Conservation (phyloP, 2,113 vertebrate species). For the Leucosticte australis region DNA sequence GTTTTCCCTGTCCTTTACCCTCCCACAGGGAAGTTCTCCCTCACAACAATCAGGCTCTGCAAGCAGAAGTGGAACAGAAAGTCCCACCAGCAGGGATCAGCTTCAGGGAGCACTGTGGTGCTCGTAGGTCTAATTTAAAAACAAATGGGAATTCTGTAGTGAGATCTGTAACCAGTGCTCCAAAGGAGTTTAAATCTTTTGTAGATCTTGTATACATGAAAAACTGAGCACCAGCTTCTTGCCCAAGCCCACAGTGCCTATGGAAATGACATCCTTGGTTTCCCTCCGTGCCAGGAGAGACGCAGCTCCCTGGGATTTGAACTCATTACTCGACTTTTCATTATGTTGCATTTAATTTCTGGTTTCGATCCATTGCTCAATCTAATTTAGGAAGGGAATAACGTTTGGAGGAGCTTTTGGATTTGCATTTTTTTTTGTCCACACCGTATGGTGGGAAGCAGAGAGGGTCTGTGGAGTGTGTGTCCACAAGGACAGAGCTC, state of each 20-base stretch:
- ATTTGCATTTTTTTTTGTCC: background rate
- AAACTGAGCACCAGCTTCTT: background rate
- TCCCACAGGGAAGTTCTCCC: background rate
- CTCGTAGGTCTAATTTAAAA: background rate
- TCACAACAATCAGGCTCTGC: background rate
- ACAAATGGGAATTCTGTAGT: background rate
- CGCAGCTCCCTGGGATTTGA: background rate
- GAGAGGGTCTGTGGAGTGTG: accelerated
- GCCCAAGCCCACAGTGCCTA: accelerated
- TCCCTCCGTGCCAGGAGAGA: background rate
- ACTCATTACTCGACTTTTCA: background rate
- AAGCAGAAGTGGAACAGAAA: background rate
- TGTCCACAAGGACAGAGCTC: background rate
- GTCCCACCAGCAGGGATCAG: background rate
- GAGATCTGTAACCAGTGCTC: background rate
- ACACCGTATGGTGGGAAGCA: accelerated
- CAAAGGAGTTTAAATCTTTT: background rate
- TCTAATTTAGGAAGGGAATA: background rate
- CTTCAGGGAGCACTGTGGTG: background rate
- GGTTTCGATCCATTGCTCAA: accelerated
- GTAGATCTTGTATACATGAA: accelerated
- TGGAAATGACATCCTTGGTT: background rate
- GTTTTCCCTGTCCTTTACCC: background rate
- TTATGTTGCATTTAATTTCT: background rate
- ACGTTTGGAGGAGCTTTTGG: background rate